Conservation (phyloP, 1,140 invertebrate species). For the Atta cephalotes region DNA sequence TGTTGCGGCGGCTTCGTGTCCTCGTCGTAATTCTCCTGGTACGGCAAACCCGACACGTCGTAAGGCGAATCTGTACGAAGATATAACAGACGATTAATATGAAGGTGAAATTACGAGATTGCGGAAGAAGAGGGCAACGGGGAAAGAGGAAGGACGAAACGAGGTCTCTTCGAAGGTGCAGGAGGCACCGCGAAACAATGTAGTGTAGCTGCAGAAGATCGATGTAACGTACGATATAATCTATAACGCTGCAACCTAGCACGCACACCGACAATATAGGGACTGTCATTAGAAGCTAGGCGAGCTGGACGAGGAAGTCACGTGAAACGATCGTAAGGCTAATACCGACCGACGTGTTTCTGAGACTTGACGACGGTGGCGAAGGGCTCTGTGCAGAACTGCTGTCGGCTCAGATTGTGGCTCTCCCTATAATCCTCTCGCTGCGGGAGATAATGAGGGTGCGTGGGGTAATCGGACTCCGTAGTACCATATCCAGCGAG, state of each 20-base stretch:
- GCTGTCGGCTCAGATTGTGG: slow-evolving; percentile 93
- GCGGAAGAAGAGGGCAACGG: slow-evolving; percentile 9
- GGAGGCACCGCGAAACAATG: slow-evolving; percentile 17
- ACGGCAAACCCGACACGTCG: slow-evolving; percentile 96
- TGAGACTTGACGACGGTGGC: slow-evolving; percentile 95
- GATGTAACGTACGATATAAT: slow-evolving; percentile 61
- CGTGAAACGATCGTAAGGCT: slow-evolving; percentile 56
- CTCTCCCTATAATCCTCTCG: slow-evolving; percentile 91
- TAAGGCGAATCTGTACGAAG: slow-evolving; percentile 93
- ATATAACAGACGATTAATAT: slow-evolving; percentile 56
- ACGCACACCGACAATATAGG: slow-evolving; percentile 58
- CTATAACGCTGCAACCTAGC: slow-evolving; percentile 53
- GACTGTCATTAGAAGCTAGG: slow-evolving; percentile 54
- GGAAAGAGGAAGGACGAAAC: neutral
- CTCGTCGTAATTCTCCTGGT: slow-evolving; percentile 92
- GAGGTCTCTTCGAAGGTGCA: neutral
- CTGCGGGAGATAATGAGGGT: slow-evolving; percentile 91
- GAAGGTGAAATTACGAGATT: neutral
- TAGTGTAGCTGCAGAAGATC: slow-evolving; percentile 41
- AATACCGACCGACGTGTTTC: slow-evolving; percentile 92
- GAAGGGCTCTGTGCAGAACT: slow-evolving; percentile 94
- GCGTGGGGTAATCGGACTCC: slow-evolving; percentile 93
- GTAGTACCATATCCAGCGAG: slow-evolving; percentile 93
- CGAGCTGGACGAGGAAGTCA: slow-evolving; percentile 35
- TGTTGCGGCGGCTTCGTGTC: slow-evolving; percentile 92